Base-by-base conservation (phyloP, 1,140 invertebrate genomes). In the Plodia interpunctella region DNA sequence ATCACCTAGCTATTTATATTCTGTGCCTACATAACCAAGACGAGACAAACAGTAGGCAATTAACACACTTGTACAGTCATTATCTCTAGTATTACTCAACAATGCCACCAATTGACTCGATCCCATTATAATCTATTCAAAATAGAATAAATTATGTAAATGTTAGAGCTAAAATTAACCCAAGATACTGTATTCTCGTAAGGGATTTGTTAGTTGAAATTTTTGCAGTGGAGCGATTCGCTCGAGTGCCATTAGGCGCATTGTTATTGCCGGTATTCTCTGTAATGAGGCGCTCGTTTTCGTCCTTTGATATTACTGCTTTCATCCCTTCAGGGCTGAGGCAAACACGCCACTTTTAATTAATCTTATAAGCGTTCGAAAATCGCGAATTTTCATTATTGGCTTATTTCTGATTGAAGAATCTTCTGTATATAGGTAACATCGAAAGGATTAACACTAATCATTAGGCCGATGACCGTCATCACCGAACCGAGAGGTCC, bases 211-310 rank as follows among this genome's bases (percentile, higher is more conserved):
- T 67, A 64, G 25, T 61, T 60, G 58, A 76, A 76, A 68, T 72
- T 78, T 80, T 32, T 80, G 79, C 78, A 80, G 74, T 80, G 72
- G 74, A 80, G 77, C 74, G 65, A 74, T 83, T 84, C 76, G 80
- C 74, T 59, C 59, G 67, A 72, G 70, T 70, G 67, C 80, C 85
- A 88, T 90, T 90, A 90, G 81, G 78, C 78, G 83, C 89, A 90
- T 90, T 90, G 88, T 90, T 90, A 90, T 90, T 86, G 79, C 83
- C 77, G 69, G 78, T 78, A 87, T 88, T 88, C 74, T 54, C 71
- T 76, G 80, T 88, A 90, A 90, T 90, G 86, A 90, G 90, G 76
- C 80, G 85, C 83, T 90, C 88, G 84, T 90, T 90, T 86, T 85
- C 83, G 76, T 82, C 72, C 77, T 78, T 79, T 87, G 81, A 87